Evolutionary conservation across 2,113 vertebrate species (phyloP).

Genomic region (Rallus limicola): DNA sequence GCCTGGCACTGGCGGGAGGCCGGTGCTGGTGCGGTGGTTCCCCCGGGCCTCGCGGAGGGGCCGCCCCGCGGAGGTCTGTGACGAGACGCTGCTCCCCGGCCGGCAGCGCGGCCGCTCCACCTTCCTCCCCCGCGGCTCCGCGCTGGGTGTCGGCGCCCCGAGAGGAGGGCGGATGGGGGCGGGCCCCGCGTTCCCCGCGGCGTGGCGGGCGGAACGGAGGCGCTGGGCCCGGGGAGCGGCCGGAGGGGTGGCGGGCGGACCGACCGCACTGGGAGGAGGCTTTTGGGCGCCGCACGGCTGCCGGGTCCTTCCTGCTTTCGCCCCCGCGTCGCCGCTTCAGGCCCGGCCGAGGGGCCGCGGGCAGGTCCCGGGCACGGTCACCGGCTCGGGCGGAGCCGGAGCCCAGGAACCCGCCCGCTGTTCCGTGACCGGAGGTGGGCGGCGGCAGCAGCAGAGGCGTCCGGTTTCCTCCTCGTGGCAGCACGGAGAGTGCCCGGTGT

Average conservation of each 20-base stretch:
- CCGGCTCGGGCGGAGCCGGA: neutral
- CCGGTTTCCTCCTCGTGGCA: neutral
- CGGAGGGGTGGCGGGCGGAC: neutral
- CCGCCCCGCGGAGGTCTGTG: neutral
- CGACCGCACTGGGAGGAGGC: neutral
- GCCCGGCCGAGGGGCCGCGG: too few species aligned
- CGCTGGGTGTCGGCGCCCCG: too few species aligned
- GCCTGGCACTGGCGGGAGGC: neutral
- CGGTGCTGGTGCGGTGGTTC: neutral
- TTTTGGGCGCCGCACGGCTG: neutral
- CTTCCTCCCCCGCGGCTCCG: too few species aligned
- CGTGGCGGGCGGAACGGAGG: neutral
- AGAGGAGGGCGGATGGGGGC: too few species aligned
- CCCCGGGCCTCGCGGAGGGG: neutral
- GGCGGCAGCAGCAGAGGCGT: neutral
- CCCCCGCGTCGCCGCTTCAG: rapidly evolving
- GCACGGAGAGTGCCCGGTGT: neutral
- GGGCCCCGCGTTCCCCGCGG: too few species aligned
- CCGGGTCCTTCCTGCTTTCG: rapidly evolving
- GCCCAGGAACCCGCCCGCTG: rapidly evolving
- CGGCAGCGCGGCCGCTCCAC: neutral
- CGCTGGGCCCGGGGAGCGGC: neutral
- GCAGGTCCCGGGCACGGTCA: too few species aligned
- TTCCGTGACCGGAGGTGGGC: neutral
- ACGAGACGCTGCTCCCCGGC: neutral